phyloP scores from a whole-genome alignment of 2,888 invertebrate species.

The Vanessa cardui region DNA sequence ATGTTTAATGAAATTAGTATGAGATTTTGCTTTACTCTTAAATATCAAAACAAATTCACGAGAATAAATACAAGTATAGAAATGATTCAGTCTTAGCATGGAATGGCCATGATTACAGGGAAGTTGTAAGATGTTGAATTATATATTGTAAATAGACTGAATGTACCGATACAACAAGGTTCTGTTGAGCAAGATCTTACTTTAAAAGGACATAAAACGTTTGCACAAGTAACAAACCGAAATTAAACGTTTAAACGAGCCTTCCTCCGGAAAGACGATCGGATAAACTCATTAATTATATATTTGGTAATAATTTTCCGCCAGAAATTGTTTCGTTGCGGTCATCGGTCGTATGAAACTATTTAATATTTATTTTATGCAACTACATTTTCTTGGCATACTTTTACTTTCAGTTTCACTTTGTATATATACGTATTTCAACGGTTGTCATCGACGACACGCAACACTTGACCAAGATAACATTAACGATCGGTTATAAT shows the following conservation, averaged over 20 bases:
- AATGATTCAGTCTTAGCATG: neutral
- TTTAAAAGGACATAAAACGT: conserved; percentile 4
- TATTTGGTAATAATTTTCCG: conserved; percentile 13
- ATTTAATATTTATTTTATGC: conserved; percentile 48
- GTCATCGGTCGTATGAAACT: conserved; percentile 27
- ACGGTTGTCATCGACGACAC: conserved; percentile 55
- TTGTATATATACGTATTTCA: conserved; percentile 57
- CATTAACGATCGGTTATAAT: neutral
- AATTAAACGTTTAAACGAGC: neutral
- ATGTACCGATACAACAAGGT: neutral
- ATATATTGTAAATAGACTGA: conserved; percentile 11
- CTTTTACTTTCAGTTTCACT: conserved; percentile 65
- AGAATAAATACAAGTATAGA: no score
- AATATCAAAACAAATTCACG: no score
- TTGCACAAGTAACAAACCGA: neutral
- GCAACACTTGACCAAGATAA: conserved; percentile 42
- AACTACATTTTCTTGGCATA: conserved; percentile 62
- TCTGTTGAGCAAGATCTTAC: conserved; percentile 12
- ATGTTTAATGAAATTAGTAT: no score
- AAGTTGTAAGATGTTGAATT: conserved; percentile 13
- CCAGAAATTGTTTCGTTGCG: conserved; percentile 17
- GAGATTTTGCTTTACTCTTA: no score
- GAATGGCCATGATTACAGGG: neutral
- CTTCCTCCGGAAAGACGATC: conserved; percentile 20
- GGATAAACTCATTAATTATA: conserved; percentile 18